Percentiles rank a stretch among this genome's conserved stretches.
Evolutionary conservation across 2,113 vertebrate genomes (phyloP).

Genomic region (Anser brachyrhynchus): DNA sequence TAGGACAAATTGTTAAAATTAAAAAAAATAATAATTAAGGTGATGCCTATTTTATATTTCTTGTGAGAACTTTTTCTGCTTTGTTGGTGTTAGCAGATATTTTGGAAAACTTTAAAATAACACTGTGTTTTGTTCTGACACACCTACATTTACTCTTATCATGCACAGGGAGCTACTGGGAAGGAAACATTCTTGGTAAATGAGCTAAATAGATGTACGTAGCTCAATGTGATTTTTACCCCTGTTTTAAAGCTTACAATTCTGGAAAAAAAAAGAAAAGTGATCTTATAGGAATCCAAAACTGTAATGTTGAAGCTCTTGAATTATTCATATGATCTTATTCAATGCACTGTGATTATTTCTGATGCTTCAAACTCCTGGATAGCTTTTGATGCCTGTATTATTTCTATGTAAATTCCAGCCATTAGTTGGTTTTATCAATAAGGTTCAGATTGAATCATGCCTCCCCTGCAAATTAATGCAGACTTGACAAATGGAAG

Average conservation of each 20-base stretch:
- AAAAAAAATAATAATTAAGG: not conserved
- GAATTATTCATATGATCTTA: conserved; percentile 65
- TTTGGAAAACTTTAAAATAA: not conserved
- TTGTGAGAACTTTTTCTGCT: not conserved
- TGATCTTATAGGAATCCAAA: conserved; percentile 50
- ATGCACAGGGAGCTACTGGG: not conserved
- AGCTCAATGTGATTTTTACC: not conserved
- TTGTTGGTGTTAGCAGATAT: not conserved
- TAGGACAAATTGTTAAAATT: not conserved
- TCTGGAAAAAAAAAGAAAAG: not conserved
- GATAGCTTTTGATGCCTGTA: conserved; percentile 59
- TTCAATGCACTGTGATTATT: conserved; percentile 59
- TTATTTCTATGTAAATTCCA: conserved; percentile 70
- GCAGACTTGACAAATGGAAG: conserved; percentile 9
- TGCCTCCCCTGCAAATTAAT: conserved; percentile 36
- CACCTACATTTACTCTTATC: not conserved
- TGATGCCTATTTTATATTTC: not conserved
- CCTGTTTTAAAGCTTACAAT: not conserved
- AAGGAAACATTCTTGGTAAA: not conserved
- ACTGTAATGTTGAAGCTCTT: conserved; percentile 22
- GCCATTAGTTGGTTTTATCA: conserved; percentile 61
- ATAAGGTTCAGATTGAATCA: conserved; percentile 59
- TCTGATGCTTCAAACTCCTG: conserved; percentile 59
- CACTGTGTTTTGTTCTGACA: not conserved
- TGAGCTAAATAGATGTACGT: not conserved